Conservation (phyloP, 2,797 vertebrate species). For the Diplodus puntazzo region DNA sequence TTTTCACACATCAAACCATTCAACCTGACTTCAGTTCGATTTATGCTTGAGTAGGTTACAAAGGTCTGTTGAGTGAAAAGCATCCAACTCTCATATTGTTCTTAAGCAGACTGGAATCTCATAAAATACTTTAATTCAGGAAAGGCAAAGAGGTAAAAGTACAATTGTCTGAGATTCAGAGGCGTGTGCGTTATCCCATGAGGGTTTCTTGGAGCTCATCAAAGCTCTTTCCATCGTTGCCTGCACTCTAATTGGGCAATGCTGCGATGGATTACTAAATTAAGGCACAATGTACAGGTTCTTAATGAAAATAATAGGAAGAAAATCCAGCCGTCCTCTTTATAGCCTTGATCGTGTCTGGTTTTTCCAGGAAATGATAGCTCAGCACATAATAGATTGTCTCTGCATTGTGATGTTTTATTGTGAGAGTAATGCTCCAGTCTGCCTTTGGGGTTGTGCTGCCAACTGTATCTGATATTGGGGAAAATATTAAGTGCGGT, state of each 20-base stretch:
- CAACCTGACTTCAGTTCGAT: neutral
- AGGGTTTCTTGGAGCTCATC: slow-evolving; percentile 43
- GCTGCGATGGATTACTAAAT: slow-evolving; percentile 58
- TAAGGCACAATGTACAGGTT: slow-evolving; percentile 45
- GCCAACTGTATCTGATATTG: slow-evolving; percentile 74
- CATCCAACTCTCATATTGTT: slow-evolving; percentile 8
- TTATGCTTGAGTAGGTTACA: neutral
- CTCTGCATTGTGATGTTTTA: slow-evolving; percentile 56
- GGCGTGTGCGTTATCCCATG: slow-evolving; percentile 23
- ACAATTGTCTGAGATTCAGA: slow-evolving; percentile 43
- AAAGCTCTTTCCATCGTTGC: slow-evolving; percentile 47
- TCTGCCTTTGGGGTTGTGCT: slow-evolving; percentile 67
- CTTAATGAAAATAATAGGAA: slow-evolving; percentile 54
- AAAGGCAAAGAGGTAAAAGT: slow-evolving; percentile 16
- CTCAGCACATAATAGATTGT: slow-evolving; percentile 64
- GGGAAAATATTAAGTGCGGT: slow-evolving; percentile 74
- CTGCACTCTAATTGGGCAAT: slow-evolving; percentile 64
- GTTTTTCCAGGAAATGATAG: slow-evolving; percentile 56
- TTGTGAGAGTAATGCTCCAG: slow-evolving; percentile 52
- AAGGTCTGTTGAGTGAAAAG: slow-evolving; percentile 20
- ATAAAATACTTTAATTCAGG: slow-evolving; percentile 36
- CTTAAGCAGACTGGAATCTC: slow-evolving; percentile 11
- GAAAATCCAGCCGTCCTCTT: slow-evolving; percentile 47
- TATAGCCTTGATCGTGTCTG: slow-evolving; percentile 49
- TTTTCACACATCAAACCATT: slow-evolving; percentile 24